Evolutionary conservation across 1,140 invertebrate species (phyloP).

Genomic region (Chrysopa pallens): DNA sequence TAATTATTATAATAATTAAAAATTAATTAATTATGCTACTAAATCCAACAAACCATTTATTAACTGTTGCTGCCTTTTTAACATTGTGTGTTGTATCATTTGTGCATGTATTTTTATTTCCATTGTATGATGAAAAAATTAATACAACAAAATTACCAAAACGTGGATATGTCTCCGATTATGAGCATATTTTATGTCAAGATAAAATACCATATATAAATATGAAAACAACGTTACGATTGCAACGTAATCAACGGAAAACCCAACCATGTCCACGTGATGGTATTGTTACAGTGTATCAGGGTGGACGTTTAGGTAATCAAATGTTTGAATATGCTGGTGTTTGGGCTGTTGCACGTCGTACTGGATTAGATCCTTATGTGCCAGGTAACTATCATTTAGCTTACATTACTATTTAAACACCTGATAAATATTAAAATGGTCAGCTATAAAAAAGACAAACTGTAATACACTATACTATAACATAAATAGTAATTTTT

Average conservation of each 20-base stretch:
- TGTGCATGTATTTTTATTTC: conserved; percentile 41
- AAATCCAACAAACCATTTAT: conserved; percentile 28
- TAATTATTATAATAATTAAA: conserved; percentile 3
- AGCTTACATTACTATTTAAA: conserved; percentile 15
- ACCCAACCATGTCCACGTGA: conserved; percentile 14
- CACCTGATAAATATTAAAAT: too few species aligned
- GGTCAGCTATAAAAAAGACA: too few species aligned
- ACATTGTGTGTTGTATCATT: conserved; percentile 35
- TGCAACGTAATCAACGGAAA: conserved; percentile 13
- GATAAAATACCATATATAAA: conserved; percentile 18
- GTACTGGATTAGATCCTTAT: conserved; percentile 36
- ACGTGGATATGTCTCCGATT: conserved; percentile 23
- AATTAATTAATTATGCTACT: conserved; percentile 18
- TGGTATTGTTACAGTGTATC: conserved; percentile 30
- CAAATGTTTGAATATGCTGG: conserved; percentile 46
- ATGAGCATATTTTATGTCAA: conserved; percentile 33
- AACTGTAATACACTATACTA: too few species aligned
- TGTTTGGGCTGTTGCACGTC: conserved; percentile 33
- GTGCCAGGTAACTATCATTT: conserved; percentile 23
- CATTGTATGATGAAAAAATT: conserved; percentile 30
- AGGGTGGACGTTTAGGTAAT: conserved; percentile 38
- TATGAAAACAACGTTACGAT: too few species aligned
- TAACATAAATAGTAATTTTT: too few species aligned
- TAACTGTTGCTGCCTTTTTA: conserved; percentile 35
- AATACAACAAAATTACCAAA: conserved; percentile 17